Base-by-base conservation (phyloP, 2,888 invertebrate species). In the Ischnus inquisitorius region DNA sequence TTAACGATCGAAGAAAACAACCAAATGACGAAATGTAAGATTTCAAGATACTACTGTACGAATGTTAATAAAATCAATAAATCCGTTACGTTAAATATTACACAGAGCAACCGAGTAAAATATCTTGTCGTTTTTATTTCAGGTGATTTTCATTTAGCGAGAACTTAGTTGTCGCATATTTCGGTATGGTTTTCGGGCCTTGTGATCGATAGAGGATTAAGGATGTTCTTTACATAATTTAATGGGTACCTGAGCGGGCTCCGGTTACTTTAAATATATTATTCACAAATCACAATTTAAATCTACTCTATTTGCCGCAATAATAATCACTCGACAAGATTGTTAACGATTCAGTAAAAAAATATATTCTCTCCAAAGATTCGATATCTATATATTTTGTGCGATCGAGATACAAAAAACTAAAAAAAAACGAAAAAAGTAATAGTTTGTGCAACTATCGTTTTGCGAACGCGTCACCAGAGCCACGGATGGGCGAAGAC, bases 1-100 rank as follows among this genome's bases (percentile, higher is more conserved):
- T 90, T 46, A 91, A 90, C 28, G 77, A 79, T 62, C 88, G 85
- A n/a, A 90, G 88, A 79, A 84, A 84, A 69, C 54, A 75, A 76
- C 65, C 81, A 22, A 82, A 54, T 41, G 84, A 79, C 79, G 82
- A 84, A 25, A 78, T 84, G 46, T 84, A 80, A 84, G 75, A 71
- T 79, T 48, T 67, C 6, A 82, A 74, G 22, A 75, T 76, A 19
- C 75, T 65, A 64, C 6, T 84, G 69, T 71, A 82, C 76, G 67
- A 84, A 64, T 84, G 80, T 75, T 71, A 79, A 82, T 82, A 76
- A 81, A 74, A 64, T 39, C 10, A 54, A 51, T 64, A 60, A 60
- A 60, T 28, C 25, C 25, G 14, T 28, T 60, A 12, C n/a, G n/a
- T 51, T 25, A 10, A 60, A 60, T 60, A 25, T 60, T 60, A 60